These are phyloP conservation scores for Heliothis peltigera DNA, from an alignment of 2,888 invertebrate genomes.

Conservation along the genomic window DNA sequence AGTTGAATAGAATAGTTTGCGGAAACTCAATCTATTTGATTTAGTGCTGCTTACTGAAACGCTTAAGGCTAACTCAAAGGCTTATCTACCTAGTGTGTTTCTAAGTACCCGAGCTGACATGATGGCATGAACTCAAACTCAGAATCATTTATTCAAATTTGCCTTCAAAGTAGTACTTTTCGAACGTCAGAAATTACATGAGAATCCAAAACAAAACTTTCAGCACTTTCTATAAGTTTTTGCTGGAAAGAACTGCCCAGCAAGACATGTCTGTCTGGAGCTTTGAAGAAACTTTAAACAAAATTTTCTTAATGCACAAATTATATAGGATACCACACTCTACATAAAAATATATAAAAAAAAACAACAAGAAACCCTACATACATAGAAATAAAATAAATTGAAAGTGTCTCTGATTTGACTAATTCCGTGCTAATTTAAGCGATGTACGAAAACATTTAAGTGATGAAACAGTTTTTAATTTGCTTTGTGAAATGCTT, in stretches of 20 bases:
- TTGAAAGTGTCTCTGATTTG: constrained; percentile 23
- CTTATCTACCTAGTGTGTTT: constrained; percentile 23
- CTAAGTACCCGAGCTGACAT: constrained; percentile 22
- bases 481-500: constrained; percentile 43
- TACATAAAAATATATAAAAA: no score
- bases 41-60: constrained; percentile 34
- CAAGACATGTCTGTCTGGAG: no score
- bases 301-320: no score
- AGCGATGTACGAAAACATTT: constrained; percentile 35
- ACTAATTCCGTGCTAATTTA: constrained; percentile 32
- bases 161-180: no score
- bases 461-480: constrained; percentile 46
- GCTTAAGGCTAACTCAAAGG: constrained; percentile 30
- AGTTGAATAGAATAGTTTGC: constrained; percentile 18
- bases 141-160: no score
- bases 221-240: no score
- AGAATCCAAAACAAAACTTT: no score
- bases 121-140: constrained; percentile 17
- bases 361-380: constrained; percentile 1
- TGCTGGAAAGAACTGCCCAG: no score
- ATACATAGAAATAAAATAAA: constrained; percentile 27
- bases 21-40: constrained; percentile 49
- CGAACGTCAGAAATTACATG: no score
- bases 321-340: no score
- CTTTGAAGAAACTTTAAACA: no score